phyloP scores from a whole-genome alignment of 2,113 vertebrate genomes.

The Solea solea region DNA sequence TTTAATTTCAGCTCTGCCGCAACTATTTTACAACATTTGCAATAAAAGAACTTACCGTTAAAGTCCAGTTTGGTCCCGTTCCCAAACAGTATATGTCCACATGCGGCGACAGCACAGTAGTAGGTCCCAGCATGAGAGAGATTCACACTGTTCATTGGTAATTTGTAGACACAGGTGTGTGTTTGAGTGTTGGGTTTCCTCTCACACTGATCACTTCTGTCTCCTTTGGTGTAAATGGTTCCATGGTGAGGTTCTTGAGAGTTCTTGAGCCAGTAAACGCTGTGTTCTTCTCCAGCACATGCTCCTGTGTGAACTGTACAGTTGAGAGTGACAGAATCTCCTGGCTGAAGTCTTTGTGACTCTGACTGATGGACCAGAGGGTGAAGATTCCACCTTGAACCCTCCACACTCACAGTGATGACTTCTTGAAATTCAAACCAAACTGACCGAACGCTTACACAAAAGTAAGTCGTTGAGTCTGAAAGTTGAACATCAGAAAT shows the following conservation, averaged over 20 bases:
- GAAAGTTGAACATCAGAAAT: slow-evolving; percentile 35
- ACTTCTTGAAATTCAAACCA: not conserved
- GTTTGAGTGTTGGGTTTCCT: slow-evolving; percentile 25
- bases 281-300: slow-evolving; percentile 48
- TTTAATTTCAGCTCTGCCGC: no score
- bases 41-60: no score
- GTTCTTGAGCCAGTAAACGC: slow-evolving; percentile 68
- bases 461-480: slow-evolving; percentile 64
- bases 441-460: not conserved
- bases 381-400: not conserved
- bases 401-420: slow-evolving; percentile 16
- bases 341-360: slow-evolving; percentile 27
- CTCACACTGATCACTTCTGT: slow-evolving; percentile 43
- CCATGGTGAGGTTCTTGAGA: slow-evolving; percentile 29
- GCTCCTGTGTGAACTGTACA: slow-evolving; percentile 57
- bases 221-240: slow-evolving; percentile 55
- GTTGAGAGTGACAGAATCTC: slow-evolving; percentile 53
- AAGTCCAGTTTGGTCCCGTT: no score
- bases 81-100: no score
- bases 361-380: slow-evolving; percentile 23
- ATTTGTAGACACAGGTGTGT: slow-evolving; percentile 50
- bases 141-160: slow-evolving; percentile 24
- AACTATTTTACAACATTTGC: no score
- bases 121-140: slow-evolving; percentile 29
- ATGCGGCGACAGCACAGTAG: slow-evolving; percentile 54